Evolutionary conservation across 1,140 invertebrate species (phyloP).

Genomic region (Drosophila pseudoananassae): DNA sequence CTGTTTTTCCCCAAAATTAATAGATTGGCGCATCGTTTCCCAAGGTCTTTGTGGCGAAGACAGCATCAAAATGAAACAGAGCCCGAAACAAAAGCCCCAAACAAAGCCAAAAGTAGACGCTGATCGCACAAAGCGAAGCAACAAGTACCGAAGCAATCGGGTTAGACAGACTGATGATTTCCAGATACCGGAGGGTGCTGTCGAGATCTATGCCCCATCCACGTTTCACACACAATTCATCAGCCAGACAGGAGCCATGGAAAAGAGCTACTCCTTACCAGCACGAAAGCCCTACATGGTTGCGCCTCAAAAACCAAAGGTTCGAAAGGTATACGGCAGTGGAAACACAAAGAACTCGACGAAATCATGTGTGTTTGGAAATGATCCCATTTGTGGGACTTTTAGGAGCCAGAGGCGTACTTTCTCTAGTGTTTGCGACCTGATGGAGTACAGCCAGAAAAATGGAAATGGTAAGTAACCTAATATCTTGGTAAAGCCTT

Average conservation of each 20-base stretch:
- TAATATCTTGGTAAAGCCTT: neutral
- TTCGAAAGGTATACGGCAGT: slow-evolving; percentile 4
- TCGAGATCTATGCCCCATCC: slow-evolving; percentile 68
- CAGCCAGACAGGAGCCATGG: slow-evolving; percentile 64
- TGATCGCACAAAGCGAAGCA: slow-evolving; percentile 63
- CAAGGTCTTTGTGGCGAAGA: slow-evolving; percentile 76
- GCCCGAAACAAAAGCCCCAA: slow-evolving; percentile 57
- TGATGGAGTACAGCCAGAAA: slow-evolving; percentile 62
- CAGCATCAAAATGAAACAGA: slow-evolving; percentile 74
- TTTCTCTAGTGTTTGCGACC: slow-evolving; percentile 64
- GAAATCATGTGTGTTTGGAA: slow-evolving; percentile 68
- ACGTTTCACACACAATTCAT: slow-evolving; percentile 74
- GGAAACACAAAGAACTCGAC: neutral
- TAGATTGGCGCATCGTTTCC: slow-evolving; percentile 76
- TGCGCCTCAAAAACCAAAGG: slow-evolving; percentile 10
- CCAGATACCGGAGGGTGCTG: slow-evolving; percentile 60
- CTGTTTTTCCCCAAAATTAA: neutral
- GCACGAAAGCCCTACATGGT: slow-evolving; percentile 47
- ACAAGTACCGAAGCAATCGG: slow-evolving; percentile 10
- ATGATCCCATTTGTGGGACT: slow-evolving; percentile 63
- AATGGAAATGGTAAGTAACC: slow-evolving; percentile 55
- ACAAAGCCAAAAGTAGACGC: slow-evolving; percentile 49
- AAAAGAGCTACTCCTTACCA: slow-evolving; percentile 69
- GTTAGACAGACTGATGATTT: slow-evolving; percentile 59
- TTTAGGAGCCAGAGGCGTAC: slow-evolving; percentile 58